Percentiles rank a stretch among this genome's conserved stretches.
These are phyloP conservation scores for Lampropteryx suffumata DNA, from an alignment of 2,888 invertebrate genomes.

Conservation along the genomic window DNA sequence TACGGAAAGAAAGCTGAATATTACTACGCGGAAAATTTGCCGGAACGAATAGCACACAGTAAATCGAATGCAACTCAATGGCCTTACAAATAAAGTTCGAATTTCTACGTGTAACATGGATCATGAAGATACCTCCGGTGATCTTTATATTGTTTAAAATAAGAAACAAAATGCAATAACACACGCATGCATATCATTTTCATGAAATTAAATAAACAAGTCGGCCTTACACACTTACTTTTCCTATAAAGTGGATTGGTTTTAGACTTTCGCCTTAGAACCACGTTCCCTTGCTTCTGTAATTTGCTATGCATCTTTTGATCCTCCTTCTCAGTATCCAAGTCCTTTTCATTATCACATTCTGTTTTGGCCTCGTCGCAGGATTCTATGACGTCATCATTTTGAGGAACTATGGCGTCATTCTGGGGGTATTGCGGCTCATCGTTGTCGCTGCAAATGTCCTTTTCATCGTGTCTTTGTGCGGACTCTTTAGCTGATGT, in stretches of 20 bases:
- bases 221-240: conserved; percentile 76
- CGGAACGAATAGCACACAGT: no score
- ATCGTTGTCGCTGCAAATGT: conserved; percentile 87
- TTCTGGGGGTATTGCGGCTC: conserved; percentile 46
- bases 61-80: no score
- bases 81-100: no score
- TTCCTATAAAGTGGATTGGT: conserved; percentile 86
- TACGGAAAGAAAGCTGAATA: no score
- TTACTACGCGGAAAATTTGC: no score
- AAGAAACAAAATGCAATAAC: no score
- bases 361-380: conserved; percentile 64
- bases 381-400: conserved; percentile 46
- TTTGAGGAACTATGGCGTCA: conserved; percentile 17
- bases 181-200: no score
- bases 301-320: conserved; percentile 50
- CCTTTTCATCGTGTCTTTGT: conserved; percentile 87
- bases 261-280: conserved; percentile 84
- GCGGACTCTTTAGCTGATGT: conserved; percentile 87
- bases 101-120: no score
- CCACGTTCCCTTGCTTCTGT: conserved; percentile 79
- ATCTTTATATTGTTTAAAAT: no score
- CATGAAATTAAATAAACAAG: no score
- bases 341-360: conserved; percentile 64
- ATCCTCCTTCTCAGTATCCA: conserved; percentile 51
- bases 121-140: no score